A percentile compares a stretch with the other conserved stretches of the same genome.
Evolutionary conservation across 2,888 invertebrate genomes (phyloP).

Genomic region (Labia minor): DNA sequence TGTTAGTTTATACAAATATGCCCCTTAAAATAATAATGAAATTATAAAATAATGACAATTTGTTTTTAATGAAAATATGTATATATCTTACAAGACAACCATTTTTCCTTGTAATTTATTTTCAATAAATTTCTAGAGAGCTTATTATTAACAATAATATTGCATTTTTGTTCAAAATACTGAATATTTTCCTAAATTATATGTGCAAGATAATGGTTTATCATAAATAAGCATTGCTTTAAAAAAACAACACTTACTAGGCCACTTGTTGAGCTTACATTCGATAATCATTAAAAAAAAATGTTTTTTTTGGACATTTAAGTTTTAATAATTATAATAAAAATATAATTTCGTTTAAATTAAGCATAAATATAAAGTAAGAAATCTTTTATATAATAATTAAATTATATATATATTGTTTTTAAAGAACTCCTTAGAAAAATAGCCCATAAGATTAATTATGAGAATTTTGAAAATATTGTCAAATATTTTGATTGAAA

Average conservation of each 20-base stretch:
- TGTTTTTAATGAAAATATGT: constrained; percentile 13
- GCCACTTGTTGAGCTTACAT: background rate
- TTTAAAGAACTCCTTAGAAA: background rate
- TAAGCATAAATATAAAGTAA: background rate
- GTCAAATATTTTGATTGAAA: background rate
- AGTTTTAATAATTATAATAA: background rate
- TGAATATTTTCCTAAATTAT: constrained; percentile 23
- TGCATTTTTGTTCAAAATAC: constrained; percentile 25
- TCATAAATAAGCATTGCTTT: background rate
- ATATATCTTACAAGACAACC: constrained; percentile 13
- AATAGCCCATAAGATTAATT: background rate
- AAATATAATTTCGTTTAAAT: background rate
- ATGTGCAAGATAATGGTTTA: constrained; percentile 18
- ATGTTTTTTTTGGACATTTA: background rate
- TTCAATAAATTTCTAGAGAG: constrained; percentile 6
- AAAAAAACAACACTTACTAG: background rate
- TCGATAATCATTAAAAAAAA: background rate
- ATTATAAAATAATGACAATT: constrained; percentile 7
- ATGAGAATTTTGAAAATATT: constrained; percentile 3
- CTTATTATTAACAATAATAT: constrained; percentile 23
- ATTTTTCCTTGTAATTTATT: background rate
- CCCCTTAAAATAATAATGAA: constrained; percentile 2
- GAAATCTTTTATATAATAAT: background rate
- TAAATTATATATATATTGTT: too few species aligned
- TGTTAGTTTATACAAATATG: constrained; percentile 5